These are phyloP conservation scores for Chymomyza caudatula DNA, from an alignment of 2,888 invertebrate genomes.

Conservation along the genomic window DNA sequence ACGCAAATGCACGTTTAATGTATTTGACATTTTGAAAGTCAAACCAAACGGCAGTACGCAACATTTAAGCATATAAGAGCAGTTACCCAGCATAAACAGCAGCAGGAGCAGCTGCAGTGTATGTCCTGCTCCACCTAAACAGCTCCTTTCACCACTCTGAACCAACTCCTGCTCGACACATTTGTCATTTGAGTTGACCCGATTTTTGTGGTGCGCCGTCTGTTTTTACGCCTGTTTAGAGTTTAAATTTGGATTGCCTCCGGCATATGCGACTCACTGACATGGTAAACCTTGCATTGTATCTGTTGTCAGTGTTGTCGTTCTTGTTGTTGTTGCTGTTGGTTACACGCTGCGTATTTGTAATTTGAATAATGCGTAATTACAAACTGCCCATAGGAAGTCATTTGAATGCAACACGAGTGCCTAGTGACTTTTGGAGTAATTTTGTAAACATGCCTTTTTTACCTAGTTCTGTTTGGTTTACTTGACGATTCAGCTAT, in stretches of 20 bases:
- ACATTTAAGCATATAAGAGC: constrained; percentile 53
- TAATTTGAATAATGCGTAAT: constrained; percentile 70
- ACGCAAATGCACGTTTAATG: constrained; percentile 74
- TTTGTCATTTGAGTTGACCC: constrained; percentile 68
- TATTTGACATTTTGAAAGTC: constrained; percentile 74
- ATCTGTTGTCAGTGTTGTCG: constrained; percentile 14
- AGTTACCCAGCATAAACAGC: constrained; percentile 12
- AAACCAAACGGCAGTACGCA: constrained; percentile 51
- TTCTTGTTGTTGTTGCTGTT: constrained; percentile 9
- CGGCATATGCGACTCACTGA: constrained; percentile 24
- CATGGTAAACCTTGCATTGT: constrained; percentile 1
- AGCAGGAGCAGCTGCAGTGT: no score
- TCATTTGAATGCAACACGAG: constrained; percentile 57
- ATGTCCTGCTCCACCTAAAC: constrained; percentile 3
- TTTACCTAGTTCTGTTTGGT: no score
- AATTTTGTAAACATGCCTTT: neutral
- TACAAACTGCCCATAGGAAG: constrained; percentile 57
- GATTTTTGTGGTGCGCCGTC: constrained; percentile 60
- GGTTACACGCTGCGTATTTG: constrained; percentile 39
- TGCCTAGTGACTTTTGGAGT: neutral
- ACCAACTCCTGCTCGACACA: constrained; percentile 39
- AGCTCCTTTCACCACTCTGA: neutral
- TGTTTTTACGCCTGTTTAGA: constrained; percentile 61
- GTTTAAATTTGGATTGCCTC: constrained; percentile 47
- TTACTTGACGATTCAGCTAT: no score